Conservation (phyloP, 2,888 invertebrate species). For the Volucella zonaria region DNA sequence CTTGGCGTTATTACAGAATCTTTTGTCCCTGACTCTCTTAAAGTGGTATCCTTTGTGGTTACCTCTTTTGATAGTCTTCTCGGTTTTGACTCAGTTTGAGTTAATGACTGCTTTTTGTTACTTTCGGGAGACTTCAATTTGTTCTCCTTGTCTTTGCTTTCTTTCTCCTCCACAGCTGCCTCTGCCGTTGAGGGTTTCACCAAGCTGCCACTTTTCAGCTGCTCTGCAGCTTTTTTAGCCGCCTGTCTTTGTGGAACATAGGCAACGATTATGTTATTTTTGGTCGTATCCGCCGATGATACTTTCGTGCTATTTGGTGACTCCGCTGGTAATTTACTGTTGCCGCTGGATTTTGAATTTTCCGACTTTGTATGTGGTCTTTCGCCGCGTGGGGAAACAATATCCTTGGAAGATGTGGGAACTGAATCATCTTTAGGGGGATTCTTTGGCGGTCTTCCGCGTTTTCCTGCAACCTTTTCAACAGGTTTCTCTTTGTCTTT, state of each 20-base stretch:
- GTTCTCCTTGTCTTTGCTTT: slow-evolving; percentile 77
- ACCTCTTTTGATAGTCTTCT: slow-evolving; percentile 79
- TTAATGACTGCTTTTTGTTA: slow-evolving; percentile 56
- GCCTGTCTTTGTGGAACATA: slow-evolving; percentile 95
- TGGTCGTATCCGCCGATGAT: slow-evolving; percentile 72
- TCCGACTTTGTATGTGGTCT: slow-evolving; percentile 72
- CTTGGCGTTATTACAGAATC: slow-evolving; percentile 43
- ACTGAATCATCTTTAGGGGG: slow-evolving; percentile 53
- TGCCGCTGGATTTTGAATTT: slow-evolving; percentile 78
- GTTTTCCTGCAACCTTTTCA: slow-evolving; percentile 79
- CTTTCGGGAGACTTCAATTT: slow-evolving; percentile 80
- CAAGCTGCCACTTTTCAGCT: slow-evolving; percentile 92
- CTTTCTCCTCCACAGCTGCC: slow-evolving; percentile 71
- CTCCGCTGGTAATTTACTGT: slow-evolving; percentile 74
- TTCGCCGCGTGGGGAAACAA: slow-evolving; percentile 68
- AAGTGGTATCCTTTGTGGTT: slow-evolving; percentile 14
- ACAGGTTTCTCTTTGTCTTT: slow-evolving; percentile 81
- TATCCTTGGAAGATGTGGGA: slow-evolving; percentile 57
- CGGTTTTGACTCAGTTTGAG: slow-evolving; percentile 76
- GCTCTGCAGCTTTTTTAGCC: slow-evolving; percentile 95
- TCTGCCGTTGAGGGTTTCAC: slow-evolving; percentile 80
- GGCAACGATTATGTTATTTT: slow-evolving; percentile 86
- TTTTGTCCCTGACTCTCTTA: slow-evolving; percentile 53
- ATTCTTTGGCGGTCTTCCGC: slow-evolving; percentile 80
- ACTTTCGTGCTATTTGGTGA: slow-evolving; percentile 64